Evolutionary conservation across 1,140 invertebrate species (phyloP), one percentile per base, ranked within the genome.

Genomic region (Phthorimaea operculella): DNA sequence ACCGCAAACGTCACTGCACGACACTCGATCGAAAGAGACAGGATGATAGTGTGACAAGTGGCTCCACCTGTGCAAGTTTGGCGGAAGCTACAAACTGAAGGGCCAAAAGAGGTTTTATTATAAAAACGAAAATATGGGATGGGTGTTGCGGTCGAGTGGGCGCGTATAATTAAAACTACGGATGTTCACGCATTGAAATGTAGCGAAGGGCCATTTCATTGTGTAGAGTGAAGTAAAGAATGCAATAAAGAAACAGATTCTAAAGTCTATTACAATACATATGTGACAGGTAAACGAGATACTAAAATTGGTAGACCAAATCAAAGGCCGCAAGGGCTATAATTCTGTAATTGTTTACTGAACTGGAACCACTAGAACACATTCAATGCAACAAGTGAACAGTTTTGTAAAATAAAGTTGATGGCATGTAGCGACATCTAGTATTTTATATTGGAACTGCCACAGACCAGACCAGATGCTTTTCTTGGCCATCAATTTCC

Each of bases 51-150:
- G 63, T 62, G 58, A 51, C 62, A 60, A 55, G 70, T 77, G 78
- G 74, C 81, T 76, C 85, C 85, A 87, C 85, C 85, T 86, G 79
- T 83, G 72, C 57, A 60, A 54, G 66, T 51, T 56, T 53, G 58
- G 62, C 54, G 57, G 65, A 67, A 77, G 64, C 72, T 64, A 77
- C 76, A 73, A 81, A 79, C 79, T 76, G 79, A 79, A 69, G 74
- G 76, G 74, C 72, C 74, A 66, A 63, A 65, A 65, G 58, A 60
- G 52, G 59, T 65, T 73, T 70, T 51, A 60, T 72, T 71, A 68
- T 59, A 74, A 79, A 68, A 62, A 59, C 66, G 66, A 68, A 80
- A 64, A 72, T 69, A 64, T 76, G 66, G 76, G 81, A 74, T 79
- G 69, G 81, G 75, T 58, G 76, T 57, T 62, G 76, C 68, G 77